These are phyloP conservation scores for Aphrocallistes beatrix DNA, from an alignment of 37 sponge, comb jelly and placozoan genomes.

Conservation along the genomic window DNA sequence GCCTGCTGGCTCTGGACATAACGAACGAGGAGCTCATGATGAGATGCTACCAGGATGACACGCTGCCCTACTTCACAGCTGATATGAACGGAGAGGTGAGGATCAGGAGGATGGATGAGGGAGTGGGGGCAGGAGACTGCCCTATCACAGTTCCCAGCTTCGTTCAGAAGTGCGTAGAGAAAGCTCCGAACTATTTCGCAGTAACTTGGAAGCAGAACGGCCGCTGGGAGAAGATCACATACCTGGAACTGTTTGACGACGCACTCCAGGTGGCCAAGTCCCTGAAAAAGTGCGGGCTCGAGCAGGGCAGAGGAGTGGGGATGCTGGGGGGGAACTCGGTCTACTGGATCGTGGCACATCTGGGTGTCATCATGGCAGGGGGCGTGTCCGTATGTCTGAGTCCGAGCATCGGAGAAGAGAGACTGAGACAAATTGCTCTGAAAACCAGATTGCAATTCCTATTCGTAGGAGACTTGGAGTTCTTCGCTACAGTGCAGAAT, in stretches of 20 bases:
- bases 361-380: not conserved
- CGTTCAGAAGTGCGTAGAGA: not conserved
- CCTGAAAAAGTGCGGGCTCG: not conserved
- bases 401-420: not conserved
- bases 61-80: not conserved
- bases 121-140: not conserved
- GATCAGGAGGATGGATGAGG: not conserved
- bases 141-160: not conserved
- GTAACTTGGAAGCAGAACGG: not conserved
- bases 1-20: not conserved
- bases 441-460: not conserved
- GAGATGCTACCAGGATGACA: not conserved
- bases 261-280: slow-evolving; percentile 6
- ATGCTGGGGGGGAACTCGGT: not conserved
- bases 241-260: not conserved
- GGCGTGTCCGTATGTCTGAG: not conserved
- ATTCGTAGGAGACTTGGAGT: not conserved
- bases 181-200: not conserved
- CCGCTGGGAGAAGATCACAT: not conserved
- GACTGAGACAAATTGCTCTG: not conserved
- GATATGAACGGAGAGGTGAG: not conserved
- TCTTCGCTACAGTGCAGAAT: not conserved
- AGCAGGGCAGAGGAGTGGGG: not conserved
- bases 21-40: not conserved
- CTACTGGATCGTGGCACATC: not conserved